Evolutionary conservation across 2,888 invertebrate genomes (phyloP).

Genomic region (Spialia ferax): DNA sequence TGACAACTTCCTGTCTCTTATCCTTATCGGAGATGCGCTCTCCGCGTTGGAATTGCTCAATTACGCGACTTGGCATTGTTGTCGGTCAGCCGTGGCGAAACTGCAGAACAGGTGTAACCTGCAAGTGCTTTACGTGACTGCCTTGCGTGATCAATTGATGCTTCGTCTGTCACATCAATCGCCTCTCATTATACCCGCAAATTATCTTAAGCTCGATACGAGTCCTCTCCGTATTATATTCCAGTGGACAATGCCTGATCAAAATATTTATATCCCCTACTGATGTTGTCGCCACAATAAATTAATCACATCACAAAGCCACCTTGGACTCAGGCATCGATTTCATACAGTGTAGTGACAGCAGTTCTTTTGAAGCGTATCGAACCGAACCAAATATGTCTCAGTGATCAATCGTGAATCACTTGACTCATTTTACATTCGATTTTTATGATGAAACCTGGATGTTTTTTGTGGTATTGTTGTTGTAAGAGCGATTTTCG

Average conservation of each 20-base stretch:
- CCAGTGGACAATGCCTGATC: conserved; percentile 27
- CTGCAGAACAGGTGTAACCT: conserved; percentile 73
- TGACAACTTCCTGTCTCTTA: conserved; percentile 69
- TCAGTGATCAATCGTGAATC: conserved; percentile 72
- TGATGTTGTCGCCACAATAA: conserved; percentile 64
- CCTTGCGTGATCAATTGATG: conserved; percentile 57
- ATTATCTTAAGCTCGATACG: conserved; percentile 16
- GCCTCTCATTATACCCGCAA: conserved; percentile 44
- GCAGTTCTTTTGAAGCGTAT: conserved; percentile 75
- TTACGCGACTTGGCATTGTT: conserved; percentile 76
- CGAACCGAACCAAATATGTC: conserved; percentile 76
- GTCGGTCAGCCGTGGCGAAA: conserved; percentile 72
- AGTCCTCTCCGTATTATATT: conserved; percentile 45
- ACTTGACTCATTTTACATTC: conserved; percentile 68
- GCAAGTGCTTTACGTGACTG: conserved; percentile 67
- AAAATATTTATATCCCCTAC: conserved; percentile 44
- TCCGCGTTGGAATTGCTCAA: conserved; percentile 73
- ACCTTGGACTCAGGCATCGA: conserved; percentile 78
- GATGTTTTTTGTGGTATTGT: conserved; percentile 53
- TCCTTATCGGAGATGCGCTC: conserved; percentile 75
- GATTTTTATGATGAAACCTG: conserved; percentile 69
- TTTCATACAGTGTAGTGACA: conserved; percentile 66
- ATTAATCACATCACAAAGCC: conserved; percentile 62
- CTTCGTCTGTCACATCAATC: conserved; percentile 42
- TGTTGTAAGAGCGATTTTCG: background rate